Base-by-base conservation (phyloP, 2,888 invertebrate genomes). In the Stramonita haemastoma region DNA sequence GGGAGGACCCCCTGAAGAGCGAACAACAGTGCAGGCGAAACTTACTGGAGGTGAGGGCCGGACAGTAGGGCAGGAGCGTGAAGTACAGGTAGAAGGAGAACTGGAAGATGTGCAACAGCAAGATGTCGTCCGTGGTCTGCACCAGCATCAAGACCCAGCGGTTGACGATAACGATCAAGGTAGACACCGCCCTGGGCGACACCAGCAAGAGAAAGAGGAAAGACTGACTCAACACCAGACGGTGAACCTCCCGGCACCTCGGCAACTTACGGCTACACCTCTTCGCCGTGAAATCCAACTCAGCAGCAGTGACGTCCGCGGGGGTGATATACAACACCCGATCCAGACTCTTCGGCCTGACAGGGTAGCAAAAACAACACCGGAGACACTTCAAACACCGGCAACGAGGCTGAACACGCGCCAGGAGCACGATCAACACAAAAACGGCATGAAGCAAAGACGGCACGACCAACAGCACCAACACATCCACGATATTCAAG, bases 21-120 rank as follows among this genome's bases (percentile, higher is more conserved):
- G 83, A 34, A 22, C 87, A 60, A 34, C 87, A 79, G 81, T 90
- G 87, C 22, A 46, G 87, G 22, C 92, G 89, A 83, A 92, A 91
- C 87, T 91, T 91, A 79, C 89, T 87, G 0, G 93, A 94, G 19
- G 92, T 91, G 15, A 92, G 83, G 19, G 93, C 90, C 81, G 93
- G 93, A 29, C 92, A 91, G 60, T 93, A 85, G 17, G 94, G 93
- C 86, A 92, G 92, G 22, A 93, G 86, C 77, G 93, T 92, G 90
- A 94, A 94, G 90, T 92, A 94, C 19, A 93, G 91, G 66, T 93
- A 93, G 91, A 94, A 94, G 0, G 92, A 84, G 84, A 92, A 91
- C 86, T 94, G 93, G 32, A 94, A 92, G 19, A 92, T 84, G 86
- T 93, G 93, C 70, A 92, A 91, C 17, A 93, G 85, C 1, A 93